These are phyloP conservation scores for Tinea pellionella DNA, from an alignment of 2,888 invertebrate species.

Conservation along the genomic window DNA sequence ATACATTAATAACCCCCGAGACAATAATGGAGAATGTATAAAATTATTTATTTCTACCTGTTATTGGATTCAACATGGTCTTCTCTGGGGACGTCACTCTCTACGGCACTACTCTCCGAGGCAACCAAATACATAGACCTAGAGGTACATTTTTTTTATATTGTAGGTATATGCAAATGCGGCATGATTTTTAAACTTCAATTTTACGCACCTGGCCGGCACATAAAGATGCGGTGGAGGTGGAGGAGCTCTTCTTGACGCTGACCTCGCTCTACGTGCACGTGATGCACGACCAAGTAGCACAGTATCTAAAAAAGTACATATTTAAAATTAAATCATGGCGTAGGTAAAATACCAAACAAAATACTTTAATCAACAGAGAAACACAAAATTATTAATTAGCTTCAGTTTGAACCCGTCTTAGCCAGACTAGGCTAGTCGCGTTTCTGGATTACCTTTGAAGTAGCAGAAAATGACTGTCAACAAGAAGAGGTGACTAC, in stretches of 20 bases:
- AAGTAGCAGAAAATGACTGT: too few species aligned
- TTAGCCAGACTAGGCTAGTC: too few species aligned
- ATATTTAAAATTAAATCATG: not conserved
- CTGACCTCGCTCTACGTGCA: conserved; percentile 75
- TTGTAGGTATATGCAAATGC: too few species aligned
- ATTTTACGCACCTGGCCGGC: conserved; percentile 41
- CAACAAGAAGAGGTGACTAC: too few species aligned
- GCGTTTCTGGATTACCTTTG: too few species aligned
- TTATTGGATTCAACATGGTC: conserved; percentile 47
- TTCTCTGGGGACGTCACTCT: conserved; percentile 52
- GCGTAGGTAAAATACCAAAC: too few species aligned
- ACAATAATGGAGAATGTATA: not conserved
- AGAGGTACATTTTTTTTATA: too few species aligned
- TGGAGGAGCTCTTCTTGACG: conserved; percentile 54
- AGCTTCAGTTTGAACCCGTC: too few species aligned
- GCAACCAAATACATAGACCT: conserved; percentile 63
- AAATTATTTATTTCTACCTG: conserved; percentile 30
- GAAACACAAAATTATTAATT: too few species aligned
- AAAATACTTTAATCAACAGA: too few species aligned
- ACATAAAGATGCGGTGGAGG: conserved; percentile 59
- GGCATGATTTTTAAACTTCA: too few species aligned
- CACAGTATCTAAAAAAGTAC: conserved; percentile 61
- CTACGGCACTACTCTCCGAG: conserved; percentile 60
- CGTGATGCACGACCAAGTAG: conserved; percentile 75
- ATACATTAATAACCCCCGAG: not conserved